Evolutionary conservation across 2,888 invertebrate genomes (phyloP), one percentile per base, ranked within the genome.

Genomic region (Tetheella fluctuosa): DNA sequence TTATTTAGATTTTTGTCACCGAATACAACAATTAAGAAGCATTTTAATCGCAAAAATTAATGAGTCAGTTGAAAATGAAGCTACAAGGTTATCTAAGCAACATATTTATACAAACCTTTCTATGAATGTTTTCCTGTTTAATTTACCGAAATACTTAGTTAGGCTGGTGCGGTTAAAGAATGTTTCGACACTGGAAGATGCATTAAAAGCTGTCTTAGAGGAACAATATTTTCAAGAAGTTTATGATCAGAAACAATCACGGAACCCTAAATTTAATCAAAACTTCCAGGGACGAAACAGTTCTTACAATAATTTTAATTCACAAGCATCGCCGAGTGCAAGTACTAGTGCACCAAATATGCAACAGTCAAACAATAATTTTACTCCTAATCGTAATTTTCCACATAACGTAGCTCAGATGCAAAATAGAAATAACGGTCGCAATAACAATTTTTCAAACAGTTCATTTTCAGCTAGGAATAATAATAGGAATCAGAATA

Each of bases 81-180:
- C 39, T 15, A 5, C 13, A 39, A 34, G 34, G 34, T 34, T 34
- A 39, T 39, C 39, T 39, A 39, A 39, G 5, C 39, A 39, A n/a
- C 1, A 39, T 15, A 39, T 39, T 15, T 39, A 39, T n/a, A 39
- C 39, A 15, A 39, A n/a, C 12, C 13, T 39, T 39, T 39, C 39
- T 15, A 39, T 39, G 39, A 39, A 39, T 39, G 39, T 39, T 39
- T 39, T 39, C 39, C 15, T 39, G 12, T 39, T 15, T 39, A 13
- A 39, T 39, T 39, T 39, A 15, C 39, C 39, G 2, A 39, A 39
- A 15, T 39, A 39, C 5, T 39, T 15, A 39, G 39, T 39, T 39
- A 39, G 39, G 39, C 28, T 57, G n/a, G 57, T 57, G 23, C 57
- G 57, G 6, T 57, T 57, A 28, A 42, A 48, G 2, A 57, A 57